Evolutionary conservation across 2,797 vertebrate genomes (phyloP).

Genomic region (Anomalospiza imberbis): DNA sequence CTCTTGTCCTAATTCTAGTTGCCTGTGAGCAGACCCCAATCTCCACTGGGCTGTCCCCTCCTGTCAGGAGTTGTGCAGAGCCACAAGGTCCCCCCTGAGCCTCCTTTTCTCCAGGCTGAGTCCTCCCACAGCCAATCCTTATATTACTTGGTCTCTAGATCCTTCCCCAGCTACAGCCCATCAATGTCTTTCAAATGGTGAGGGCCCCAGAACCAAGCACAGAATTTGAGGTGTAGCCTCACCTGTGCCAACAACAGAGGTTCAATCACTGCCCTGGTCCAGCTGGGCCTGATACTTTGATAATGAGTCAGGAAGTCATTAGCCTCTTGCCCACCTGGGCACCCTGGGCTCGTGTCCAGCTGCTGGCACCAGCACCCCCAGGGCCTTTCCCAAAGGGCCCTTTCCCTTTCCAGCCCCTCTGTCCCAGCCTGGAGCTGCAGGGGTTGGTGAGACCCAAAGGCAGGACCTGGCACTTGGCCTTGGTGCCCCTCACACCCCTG

Average conservation of each 20-base stretch:
- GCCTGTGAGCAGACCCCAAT: fast-evolving
- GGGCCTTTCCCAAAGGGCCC: neutral
- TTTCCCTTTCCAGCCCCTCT: neutral
- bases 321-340: neutral
- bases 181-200: neutral
- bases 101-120: neutral
- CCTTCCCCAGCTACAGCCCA: too few species aligned
- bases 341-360: neutral
- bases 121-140: neutral
- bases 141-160: too few species aligned
- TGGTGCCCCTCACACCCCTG: fast-evolving
- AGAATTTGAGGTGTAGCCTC: neutral
- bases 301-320: neutral
- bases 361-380: fast-evolving
- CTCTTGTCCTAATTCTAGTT: neutral
- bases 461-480: neutral
- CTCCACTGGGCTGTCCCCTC: fast-evolving
- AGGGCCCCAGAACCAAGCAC: neutral
- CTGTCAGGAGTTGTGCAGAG: too few species aligned
- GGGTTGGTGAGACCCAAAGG: neutral
- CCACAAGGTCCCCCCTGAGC: neutral
- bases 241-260: fast-evolving
- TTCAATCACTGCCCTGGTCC: too few species aligned
- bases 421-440: neutral
- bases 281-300: neutral